phyloP scores from a whole-genome alignment of 2,113 vertebrate genomes.

The Gambusia holbrooki region DNA sequence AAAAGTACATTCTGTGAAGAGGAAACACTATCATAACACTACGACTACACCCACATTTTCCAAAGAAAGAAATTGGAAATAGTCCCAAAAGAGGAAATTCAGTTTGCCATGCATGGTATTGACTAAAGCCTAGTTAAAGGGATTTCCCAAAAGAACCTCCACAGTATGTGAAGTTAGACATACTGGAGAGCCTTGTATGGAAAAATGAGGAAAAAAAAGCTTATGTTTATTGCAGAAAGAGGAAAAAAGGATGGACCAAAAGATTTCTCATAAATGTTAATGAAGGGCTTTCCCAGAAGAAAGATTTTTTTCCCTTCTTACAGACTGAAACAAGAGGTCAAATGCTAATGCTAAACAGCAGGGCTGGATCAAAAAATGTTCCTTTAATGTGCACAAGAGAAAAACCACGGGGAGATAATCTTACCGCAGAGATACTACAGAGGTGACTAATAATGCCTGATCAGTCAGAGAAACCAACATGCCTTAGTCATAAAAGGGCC shows the following conservation, averaged over 20 bases:
- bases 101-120: slow-evolving; percentile 67
- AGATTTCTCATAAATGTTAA: slow-evolving; percentile 80
- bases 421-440: slow-evolving; percentile 14
- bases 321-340: slow-evolving; percentile 66
- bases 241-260: slow-evolving; percentile 61
- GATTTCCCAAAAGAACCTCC: slow-evolving; percentile 74
- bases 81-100: slow-evolving; percentile 62
- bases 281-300: slow-evolving; percentile 82
- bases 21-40: slow-evolving; percentile 65
- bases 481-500: neutral
- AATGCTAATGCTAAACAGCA: slow-evolving; percentile 70
- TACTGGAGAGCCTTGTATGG: slow-evolving; percentile 65
- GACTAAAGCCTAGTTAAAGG: slow-evolving; percentile 68
- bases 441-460: neutral
- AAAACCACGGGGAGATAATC: slow-evolving; percentile 28
- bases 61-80: slow-evolving; percentile 73
- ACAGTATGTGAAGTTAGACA: slow-evolving; percentile 51
- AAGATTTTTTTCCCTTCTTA: slow-evolving; percentile 42
- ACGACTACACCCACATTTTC: slow-evolving; percentile 73
- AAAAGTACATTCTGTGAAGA: slow-evolving; percentile 49
- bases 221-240: slow-evolving; percentile 62
- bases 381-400: slow-evolving; percentile 37
- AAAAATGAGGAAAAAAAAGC: slow-evolving; percentile 64
- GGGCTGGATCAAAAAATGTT: slow-evolving; percentile 38
- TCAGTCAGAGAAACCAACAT: neutral